A percentile compares a stretch with the other conserved stretches of the same genome.
Conservation (phyloP, 2,113 vertebrate genomes). For the Panthera leo region DNA sequence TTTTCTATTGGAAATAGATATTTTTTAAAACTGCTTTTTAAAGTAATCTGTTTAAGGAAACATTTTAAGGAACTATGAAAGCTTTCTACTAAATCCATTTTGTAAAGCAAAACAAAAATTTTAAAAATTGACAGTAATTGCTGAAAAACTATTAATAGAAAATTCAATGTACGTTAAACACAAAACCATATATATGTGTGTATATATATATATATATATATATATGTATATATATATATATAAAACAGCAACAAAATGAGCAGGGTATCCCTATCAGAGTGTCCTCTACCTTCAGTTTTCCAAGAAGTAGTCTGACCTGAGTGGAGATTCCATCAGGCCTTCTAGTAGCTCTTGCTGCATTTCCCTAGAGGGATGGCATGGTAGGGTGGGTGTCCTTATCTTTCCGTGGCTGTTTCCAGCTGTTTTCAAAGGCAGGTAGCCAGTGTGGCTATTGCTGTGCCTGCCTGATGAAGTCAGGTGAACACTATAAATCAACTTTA, state of each 20-base stretch:
- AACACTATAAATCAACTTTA: not conserved
- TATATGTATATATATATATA: too few relatives aligned
- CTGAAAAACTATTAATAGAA: not conserved
- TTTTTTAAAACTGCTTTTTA: slow-evolving; percentile 29
- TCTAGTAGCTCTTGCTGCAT: not conserved
- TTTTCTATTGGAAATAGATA: not conserved
- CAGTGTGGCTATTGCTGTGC: not conserved
- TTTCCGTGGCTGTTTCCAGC: not conserved
- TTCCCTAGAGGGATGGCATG: not conserved
- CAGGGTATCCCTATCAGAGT: not conserved
- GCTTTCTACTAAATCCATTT: not conserved
- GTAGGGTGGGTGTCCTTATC: too few relatives aligned
- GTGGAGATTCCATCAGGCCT: not conserved
- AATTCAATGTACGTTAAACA: not conserved
- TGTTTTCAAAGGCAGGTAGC: not conserved
- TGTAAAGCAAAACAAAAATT: not conserved
- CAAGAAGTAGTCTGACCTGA: not conserved
- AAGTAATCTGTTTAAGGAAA: slow-evolving; percentile 10
- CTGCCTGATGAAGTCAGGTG: not conserved
- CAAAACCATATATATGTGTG: not conserved
- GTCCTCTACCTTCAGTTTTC: not conserved
- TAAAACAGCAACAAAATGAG: not conserved
- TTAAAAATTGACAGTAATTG: not conserved
- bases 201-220: too few relatives aligned
- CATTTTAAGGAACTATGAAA: slow-evolving; percentile 1